Evolutionary conservation across 2,888 invertebrate genomes (phyloP), one percentile per base, ranked within the genome.

Genomic region (Kuschelorhynchus macadamiae): DNA sequence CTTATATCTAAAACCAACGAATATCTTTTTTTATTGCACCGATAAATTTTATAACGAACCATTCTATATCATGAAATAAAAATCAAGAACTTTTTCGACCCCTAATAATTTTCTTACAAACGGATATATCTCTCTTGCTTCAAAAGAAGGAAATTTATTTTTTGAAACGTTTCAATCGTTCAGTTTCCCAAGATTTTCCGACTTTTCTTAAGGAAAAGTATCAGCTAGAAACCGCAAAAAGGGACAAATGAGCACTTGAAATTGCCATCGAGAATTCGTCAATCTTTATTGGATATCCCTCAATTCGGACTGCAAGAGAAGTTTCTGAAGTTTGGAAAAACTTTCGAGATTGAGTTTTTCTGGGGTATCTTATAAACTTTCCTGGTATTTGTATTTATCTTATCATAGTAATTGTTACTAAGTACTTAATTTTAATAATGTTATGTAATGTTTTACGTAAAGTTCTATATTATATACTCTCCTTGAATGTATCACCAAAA

Each of bases 221-320:
- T 64, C 55, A 32, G 55, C 39, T 41, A 30, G 41, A 32, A 44
- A 62, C 64, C 64, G 39, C 64, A 56, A 64, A 64, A 56, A 42
- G 64, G 64, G 64, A 56, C 49, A 56, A 64, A 64, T 64, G 56
- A 56, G 49, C 49, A 49, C 64, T 56, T 44, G 30, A 64, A 49
- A 64, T 64, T 56, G 47, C 64, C 55, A 39, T 55, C 46, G 53
- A 46, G 47, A 25, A 46, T 52, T 53, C 52, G 55, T 47, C 55
- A 63, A 56, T 47, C 64, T 56, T 64, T 56, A 64, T 64, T 64
- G 64, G 64, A 64, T 56, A 39, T 47, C 56, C 49, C 56, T 56
- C 56, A 56, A 56, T 41, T 41, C 36, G 36, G 30, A 30, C 33
- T 32, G 53, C 41, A 41, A 41, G 20, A 41, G 47, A 63, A 53